A percentile compares a stretch with the other conserved stretches of the same genome.
Conservation (phyloP, 2,888 invertebrate genomes). For the Melangyna quadrimaculata region DNA sequence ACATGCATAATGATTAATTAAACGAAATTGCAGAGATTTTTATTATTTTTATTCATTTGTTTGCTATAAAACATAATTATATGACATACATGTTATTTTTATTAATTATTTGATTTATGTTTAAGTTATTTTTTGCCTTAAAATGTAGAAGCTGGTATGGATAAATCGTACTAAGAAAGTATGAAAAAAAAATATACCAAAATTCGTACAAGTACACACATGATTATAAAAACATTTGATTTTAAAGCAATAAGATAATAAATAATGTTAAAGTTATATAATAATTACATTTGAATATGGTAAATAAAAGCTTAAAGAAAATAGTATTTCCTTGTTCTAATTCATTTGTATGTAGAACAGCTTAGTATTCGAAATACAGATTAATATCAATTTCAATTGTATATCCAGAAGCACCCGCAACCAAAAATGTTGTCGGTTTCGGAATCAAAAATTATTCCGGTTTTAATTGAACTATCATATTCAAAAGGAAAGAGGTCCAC, state of each 20-base stretch:
- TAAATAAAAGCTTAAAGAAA: not conserved
- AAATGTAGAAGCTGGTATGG: not conserved
- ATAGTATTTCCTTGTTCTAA: no score
- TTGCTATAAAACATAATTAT: conserved; percentile 26
- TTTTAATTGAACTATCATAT: no score
- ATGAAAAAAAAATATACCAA: not conserved
- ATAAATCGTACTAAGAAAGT: not conserved
- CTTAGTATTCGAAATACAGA: no score
- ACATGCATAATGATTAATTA: conserved; percentile 27
- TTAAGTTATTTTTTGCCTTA: not conserved
- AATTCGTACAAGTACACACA: no score
- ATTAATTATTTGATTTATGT: not conserved
- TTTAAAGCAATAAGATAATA: not conserved
- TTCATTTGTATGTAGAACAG: no score
- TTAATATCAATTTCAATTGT: no score
- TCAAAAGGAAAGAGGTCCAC: no score
- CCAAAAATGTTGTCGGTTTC: no score
- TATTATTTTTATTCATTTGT: conserved; percentile 67
- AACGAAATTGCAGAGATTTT: conserved; percentile 80
- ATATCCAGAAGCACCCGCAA: no score
- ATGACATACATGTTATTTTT: not conserved
- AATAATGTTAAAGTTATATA: not conserved
- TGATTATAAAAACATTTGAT: no score
- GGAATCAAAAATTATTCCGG: no score
- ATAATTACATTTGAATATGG: not conserved